These are phyloP conservation scores for Teleiodes luculella DNA, from an alignment of 2,888 invertebrate species.

Conservation along the genomic window DNA sequence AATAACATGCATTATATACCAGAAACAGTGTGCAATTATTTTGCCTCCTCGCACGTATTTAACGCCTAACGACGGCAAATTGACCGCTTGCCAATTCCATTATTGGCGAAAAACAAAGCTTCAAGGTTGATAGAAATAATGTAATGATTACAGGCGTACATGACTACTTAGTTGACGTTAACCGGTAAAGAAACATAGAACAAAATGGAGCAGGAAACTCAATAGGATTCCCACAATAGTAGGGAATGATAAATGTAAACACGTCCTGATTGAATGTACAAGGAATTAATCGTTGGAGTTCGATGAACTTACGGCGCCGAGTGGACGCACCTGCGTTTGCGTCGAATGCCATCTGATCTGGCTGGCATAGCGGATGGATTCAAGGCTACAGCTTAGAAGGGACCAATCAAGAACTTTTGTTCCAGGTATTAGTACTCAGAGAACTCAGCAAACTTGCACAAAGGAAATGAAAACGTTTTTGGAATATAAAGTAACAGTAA, in stretches of 20 bases:
- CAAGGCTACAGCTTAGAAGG: conserved; percentile 51
- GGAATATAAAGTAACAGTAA: background rate
- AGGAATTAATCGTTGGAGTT: conserved; percentile 48
- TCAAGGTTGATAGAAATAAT: conserved; percentile 3
- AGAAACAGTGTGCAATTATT: conserved; percentile 28
- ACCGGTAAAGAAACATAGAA: background rate
- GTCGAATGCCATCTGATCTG: conserved; percentile 40
- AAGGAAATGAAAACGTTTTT: background rate
- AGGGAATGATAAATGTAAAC: conserved; percentile 12
- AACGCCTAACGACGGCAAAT: too few relatives aligned
- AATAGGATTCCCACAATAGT: background rate
- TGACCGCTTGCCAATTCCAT: conserved; percentile 3
- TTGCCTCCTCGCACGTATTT: conserved; percentile 23
- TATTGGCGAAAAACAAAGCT: background rate
- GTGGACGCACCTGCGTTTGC: conserved; percentile 58
- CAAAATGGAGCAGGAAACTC: background rate
- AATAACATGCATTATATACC: conserved; percentile 34
- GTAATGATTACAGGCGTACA: background rate
- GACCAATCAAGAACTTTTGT: conserved; percentile 23
- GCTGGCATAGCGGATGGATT: conserved; percentile 50
- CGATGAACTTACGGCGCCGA: conserved; percentile 53
- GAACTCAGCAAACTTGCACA: background rate
- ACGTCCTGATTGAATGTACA: conserved; percentile 31
- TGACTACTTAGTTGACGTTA: background rate
- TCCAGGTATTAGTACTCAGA: background rate